Evolutionary conservation across 2,113 vertebrate genomes (phyloP).

Genomic region (Scophthalmus maximus): DNA sequence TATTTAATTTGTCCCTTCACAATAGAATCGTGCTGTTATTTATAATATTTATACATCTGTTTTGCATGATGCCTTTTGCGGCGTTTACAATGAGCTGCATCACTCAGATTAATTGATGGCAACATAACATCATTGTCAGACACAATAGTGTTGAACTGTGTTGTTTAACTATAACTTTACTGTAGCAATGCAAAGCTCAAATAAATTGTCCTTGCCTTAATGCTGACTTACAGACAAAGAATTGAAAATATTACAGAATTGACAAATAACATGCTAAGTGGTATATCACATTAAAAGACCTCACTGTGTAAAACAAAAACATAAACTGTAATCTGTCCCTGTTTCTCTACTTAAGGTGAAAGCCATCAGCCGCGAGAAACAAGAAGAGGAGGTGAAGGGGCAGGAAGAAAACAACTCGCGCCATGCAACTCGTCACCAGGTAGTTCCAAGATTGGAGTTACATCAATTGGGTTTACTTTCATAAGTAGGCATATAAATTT

Average conservation of each 20-base stretch:
- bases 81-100: no score
- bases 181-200: no score
- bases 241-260: no score
- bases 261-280: no score
- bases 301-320: no score
- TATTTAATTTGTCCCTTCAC: background rate
- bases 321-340: background rate
- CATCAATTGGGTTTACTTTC: background rate
- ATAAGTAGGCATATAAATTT: background rate
- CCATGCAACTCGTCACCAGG: conserved; percentile 97
- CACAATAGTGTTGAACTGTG: no score
- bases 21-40: background rate
- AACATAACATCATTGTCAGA: no score
- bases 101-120: no score
- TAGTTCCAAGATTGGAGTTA: conserved; percentile 44
- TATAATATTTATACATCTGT: background rate
- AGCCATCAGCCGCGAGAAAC: conserved; percentile 96
- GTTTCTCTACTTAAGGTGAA: conserved; percentile 85
- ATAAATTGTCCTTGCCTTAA: no score
- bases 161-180: no score
- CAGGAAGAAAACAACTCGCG: conserved; percentile 95
- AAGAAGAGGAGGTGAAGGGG: conserved; percentile 92
- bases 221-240: no score
- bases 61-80: background rate
- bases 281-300: no score